A percentile compares a stretch with the other conserved stretches of the same genome.
Evolutionary conservation across 2,888 invertebrate genomes (phyloP).

Genomic region (Lepas anatifera): DNA sequence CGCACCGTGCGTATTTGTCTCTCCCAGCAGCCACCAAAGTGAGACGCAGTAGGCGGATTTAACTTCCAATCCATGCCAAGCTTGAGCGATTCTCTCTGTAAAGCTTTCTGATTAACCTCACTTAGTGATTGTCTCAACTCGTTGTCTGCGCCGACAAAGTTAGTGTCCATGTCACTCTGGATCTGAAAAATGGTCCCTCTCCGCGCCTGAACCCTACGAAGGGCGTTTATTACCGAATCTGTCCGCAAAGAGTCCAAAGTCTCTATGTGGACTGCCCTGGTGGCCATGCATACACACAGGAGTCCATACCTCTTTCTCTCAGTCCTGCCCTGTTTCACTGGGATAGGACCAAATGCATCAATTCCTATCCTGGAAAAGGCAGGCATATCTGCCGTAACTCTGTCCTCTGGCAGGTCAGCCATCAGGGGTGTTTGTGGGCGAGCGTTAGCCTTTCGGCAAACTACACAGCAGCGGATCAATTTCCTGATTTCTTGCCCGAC

Average conservation of each 20-base stretch:
- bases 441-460: background rate
- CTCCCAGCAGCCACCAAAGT: conserved; percentile 17
- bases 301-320: background rate
- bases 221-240: background rate
- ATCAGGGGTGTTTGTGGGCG: background rate
- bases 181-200: background rate
- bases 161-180: background rate
- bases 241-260: background rate
- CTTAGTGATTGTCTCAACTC: background rate
- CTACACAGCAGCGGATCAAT: background rate
- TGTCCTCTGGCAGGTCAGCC: background rate
- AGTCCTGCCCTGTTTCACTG: background rate
- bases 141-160: conserved; percentile 12
- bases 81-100: background rate
- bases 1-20: conserved; percentile 13
- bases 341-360: background rate
- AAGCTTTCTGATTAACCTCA: background rate
- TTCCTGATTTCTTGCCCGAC: background rate
- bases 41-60: conserved; percentile 12
- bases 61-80: background rate
- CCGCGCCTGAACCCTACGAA: background rate
- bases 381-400: background rate
- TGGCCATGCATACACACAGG: background rate
- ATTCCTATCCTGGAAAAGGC: background rate
- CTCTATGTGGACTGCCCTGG: too few relatives aligned